Evolutionary conservation across 2,888 invertebrate genomes (phyloP).

Genomic region (Deroplatys truncata): DNA sequence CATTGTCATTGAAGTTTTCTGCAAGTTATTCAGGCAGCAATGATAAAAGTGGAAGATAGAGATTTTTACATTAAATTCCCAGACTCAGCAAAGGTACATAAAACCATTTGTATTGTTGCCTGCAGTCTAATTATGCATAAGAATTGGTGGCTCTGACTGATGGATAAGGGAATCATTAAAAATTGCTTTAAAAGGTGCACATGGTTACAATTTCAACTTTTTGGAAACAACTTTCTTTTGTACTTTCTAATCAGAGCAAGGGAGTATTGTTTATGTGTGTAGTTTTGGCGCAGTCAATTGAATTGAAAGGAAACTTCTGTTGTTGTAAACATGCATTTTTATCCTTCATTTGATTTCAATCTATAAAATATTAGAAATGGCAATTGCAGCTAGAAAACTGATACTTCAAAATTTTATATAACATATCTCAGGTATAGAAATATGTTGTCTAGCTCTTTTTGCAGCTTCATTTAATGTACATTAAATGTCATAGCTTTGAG

Average conservation of each 20-base stretch:
- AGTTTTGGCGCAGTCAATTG: not conserved
- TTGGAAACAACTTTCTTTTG: not conserved
- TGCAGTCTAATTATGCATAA: not conserved
- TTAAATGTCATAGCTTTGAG: not conserved
- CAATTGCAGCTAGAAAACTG: not conserved
- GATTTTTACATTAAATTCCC: too few relatives aligned
- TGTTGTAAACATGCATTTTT: too few relatives aligned
- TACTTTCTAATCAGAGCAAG: not conserved
- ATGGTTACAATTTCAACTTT: not conserved
- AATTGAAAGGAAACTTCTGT: not conserved
- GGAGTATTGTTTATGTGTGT: not conserved
- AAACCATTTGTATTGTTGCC: not conserved
- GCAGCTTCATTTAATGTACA: not conserved
- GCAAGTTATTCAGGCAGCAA: too few relatives aligned
- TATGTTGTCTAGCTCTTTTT: not conserved
- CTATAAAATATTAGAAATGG: not conserved
- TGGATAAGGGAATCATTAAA: not conserved
- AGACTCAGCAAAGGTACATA: not conserved
- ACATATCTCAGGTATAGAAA: not conserved
- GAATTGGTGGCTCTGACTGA: not conserved
- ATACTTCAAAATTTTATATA: not conserved
- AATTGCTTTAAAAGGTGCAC: not conserved
- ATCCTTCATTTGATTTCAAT: not conserved
- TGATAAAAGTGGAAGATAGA: too few relatives aligned
- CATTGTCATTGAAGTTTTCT: not conserved